Base-by-base conservation (phyloP, 2,113 vertebrate species). In the Ramphastos sulfuratus region DNA sequence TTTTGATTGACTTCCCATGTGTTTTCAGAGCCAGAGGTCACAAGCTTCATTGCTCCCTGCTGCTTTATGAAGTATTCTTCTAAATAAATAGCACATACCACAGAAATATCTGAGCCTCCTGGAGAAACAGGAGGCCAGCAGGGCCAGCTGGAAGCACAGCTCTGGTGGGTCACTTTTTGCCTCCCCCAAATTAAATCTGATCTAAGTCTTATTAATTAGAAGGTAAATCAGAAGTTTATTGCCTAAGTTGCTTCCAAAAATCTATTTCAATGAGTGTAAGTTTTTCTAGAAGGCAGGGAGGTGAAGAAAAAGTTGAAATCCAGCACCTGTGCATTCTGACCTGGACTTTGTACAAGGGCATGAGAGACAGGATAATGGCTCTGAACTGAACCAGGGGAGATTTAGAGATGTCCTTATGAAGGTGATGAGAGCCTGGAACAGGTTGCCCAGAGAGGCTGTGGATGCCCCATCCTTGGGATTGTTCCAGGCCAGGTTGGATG, bases 41-140 rank as follows among this genome's bases (percentile, higher is more conserved):
- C 90, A 76, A 93, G 25, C 23, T 80, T 79, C 71, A 70, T 55
- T 76, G 35, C 35, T 46, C 46, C 63, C 67, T 18, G 17, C 63
- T 92, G 81, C 35, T 91, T 55, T 79, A 56, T 56, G 24, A 82
- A 83, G 7, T 48, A 65, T 70, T 85, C 27, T 75, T 72, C 66
- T 76, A 89, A 89, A 89, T 79, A 92, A 94, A 89, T 15, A 93
- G 24, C 30, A 89, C 75, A 87, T 94, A 80, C 67, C 56, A 58
- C 23, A 64, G 71, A 66, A 69, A 50, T 46, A 44, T 33, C 65
- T 67, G 69, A 25, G 50, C 2, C 0, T 58, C 39, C 50, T 42
- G 89, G n/a, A 50, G 87, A 85, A 94, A 89, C 20, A 70, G 3
- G 8, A 95, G 76, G 39, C 12, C 63, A 84, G 31, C 31, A 48